Conservation (phyloP, 2,888 invertebrate species). For the Laspeyria flexula region DNA sequence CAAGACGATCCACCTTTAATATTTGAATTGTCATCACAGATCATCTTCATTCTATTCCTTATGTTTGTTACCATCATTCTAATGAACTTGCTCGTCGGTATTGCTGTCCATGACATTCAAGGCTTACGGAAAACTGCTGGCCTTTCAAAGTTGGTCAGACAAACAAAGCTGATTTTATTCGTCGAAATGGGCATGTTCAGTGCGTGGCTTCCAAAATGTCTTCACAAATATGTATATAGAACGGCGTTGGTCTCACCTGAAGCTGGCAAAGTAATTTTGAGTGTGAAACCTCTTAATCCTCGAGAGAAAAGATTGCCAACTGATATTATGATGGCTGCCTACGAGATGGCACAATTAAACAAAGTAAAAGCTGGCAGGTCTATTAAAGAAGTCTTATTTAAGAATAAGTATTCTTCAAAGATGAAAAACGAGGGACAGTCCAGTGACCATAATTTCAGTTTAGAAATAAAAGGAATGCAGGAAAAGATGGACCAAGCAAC, state of each 20-base stretch:
- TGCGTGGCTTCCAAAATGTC: conserved; percentile 90
- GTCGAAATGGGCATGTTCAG: conserved; percentile 93
- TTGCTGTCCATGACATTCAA: conserved; percentile 95
- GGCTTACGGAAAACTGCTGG: conserved; percentile 94
- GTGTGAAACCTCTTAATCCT: conserved; percentile 93
- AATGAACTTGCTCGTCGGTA: conserved; percentile 94
- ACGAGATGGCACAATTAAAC: conserved; percentile 91
- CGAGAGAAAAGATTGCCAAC: conserved; percentile 92
- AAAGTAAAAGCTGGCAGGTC: conserved; percentile 89
- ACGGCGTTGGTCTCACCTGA: conserved; percentile 93
- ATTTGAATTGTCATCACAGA: conserved; percentile 92
- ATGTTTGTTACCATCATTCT: conserved; percentile 94
- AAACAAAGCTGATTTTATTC: conserved; percentile 93
- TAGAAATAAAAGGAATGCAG: conserved; percentile 87
- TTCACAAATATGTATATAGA: conserved; percentile 91
- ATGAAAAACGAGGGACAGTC: conserved; percentile 84
- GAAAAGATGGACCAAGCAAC: conserved; percentile 90
- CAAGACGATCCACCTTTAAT: conserved; percentile 90
- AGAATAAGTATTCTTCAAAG: conserved; percentile 87
- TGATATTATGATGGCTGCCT: conserved; percentile 92
- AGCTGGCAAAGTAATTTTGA: conserved; percentile 92
- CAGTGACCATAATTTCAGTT: conserved; percentile 79
- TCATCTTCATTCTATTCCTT: conserved; percentile 92
- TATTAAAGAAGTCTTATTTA: conserved; percentile 86
- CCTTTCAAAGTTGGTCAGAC: conserved; percentile 92